Conservation (phyloP, 1,140 invertebrate species). For the Drosophila ogumai region DNA sequence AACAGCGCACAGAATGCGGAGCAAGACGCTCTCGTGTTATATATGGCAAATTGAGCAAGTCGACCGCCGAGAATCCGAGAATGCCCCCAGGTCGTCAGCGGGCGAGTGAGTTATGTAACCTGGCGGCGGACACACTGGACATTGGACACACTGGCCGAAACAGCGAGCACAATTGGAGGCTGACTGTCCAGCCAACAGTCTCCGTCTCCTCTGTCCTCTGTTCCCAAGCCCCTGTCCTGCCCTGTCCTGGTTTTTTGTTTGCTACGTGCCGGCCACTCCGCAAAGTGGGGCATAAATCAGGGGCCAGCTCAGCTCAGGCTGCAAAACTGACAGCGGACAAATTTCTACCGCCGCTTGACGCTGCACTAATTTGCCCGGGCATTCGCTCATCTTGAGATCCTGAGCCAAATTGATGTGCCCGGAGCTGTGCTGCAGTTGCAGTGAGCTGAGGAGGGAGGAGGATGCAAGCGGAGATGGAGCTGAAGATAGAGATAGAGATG, state of each 20-base stretch:
- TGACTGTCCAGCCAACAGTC: conserved; percentile 8
- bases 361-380: conserved; percentile 79
- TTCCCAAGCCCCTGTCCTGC: neutral
- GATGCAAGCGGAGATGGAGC: conserved; percentile 19
- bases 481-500: conserved; percentile 2
- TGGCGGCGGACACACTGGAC: conserved; percentile 17
- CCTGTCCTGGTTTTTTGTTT: conserved; percentile 40
- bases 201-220: too few species aligned
- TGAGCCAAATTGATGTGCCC: conserved; percentile 77
- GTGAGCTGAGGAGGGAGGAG: conserved; percentile 18
- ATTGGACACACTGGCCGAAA: conserved; percentile 58
- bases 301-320: conserved; percentile 55
- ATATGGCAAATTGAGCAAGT: conserved; percentile 82
- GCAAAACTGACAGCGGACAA: conserved; percentile 81
- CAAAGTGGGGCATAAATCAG: conserved; percentile 75
- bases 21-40: conserved; percentile 59
- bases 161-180: conserved; percentile 59
- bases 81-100: conserved; percentile 71
- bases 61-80: conserved; percentile 73
- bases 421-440: conserved; percentile 61
- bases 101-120: conserved; percentile 77
- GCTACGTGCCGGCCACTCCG: conserved; percentile 56
- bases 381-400: conserved; percentile 76
- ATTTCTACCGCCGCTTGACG: conserved; percentile 75
- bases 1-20: conserved; percentile 37